A percentile compares a stretch with the other conserved stretches of the same genome.
Conservation (phyloP, 2,888 invertebrate species). For the Drosophila hamatofila region DNA sequence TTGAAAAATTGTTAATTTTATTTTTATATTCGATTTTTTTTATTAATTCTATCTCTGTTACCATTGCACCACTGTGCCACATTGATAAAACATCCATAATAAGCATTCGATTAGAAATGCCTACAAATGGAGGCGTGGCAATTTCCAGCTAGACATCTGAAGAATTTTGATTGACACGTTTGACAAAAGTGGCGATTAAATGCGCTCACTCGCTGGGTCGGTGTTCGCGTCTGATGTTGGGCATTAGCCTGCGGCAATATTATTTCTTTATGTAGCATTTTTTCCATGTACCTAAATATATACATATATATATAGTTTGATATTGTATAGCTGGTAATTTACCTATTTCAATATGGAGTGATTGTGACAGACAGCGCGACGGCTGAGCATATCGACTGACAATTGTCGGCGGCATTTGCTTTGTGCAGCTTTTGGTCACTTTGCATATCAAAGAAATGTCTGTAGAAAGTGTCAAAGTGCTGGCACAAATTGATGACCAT, state of each 20-base stretch:
- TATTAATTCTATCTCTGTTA: no score
- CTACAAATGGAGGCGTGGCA: constrained; percentile 24
- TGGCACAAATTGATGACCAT: constrained; percentile 54
- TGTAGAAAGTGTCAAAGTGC: constrained; percentile 61
- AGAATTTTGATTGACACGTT: constrained; percentile 70
- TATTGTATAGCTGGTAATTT: constrained; percentile 57
- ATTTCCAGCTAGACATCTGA: constrained; percentile 44
- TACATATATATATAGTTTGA: background rate
- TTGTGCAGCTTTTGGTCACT: constrained; percentile 72
- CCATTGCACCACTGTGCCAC: constrained; percentile 33
- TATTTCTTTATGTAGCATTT: constrained; percentile 10
- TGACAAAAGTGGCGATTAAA: constrained; percentile 78
- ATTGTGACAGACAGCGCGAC: constrained; percentile 66
- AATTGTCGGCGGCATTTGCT: constrained; percentile 72
- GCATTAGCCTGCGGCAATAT: constrained; percentile 45
- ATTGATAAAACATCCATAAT: constrained; percentile 9
- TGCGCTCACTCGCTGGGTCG: constrained; percentile 38
- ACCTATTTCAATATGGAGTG: constrained; percentile 64
- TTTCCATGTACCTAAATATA: constrained; percentile 2
- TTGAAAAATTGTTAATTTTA: no score
- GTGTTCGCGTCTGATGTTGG: constrained; percentile 49
- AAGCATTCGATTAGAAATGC: constrained; percentile 18
- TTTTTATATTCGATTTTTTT: no score
- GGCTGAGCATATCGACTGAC: constrained; percentile 57
- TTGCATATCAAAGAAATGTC: constrained; percentile 71